Conservation (phyloP, 1,140 invertebrate species). For the Whitmania pigra region DNA sequence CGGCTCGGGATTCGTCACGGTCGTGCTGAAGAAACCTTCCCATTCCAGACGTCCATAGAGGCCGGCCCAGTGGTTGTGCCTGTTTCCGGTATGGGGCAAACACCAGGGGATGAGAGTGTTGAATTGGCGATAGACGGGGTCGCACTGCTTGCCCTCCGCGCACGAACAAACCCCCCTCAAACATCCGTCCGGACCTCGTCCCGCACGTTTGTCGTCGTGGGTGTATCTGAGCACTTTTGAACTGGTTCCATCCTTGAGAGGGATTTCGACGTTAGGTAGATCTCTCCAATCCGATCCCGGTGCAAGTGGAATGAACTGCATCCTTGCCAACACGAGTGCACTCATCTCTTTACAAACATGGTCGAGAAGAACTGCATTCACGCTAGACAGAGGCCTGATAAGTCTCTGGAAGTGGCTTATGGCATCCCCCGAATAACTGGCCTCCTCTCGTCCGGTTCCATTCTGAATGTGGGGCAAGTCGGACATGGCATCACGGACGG, state of each 20-base stretch:
- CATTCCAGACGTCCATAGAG: slow-evolving; percentile 64
- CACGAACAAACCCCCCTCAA: slow-evolving; percentile 68
- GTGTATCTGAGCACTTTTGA: slow-evolving; percentile 52
- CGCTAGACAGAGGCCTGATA: slow-evolving; percentile 44
- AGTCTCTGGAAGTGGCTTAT: slow-evolving; percentile 63
- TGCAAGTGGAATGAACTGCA: slow-evolving; percentile 59
- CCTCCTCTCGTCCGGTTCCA: slow-evolving; percentile 57
- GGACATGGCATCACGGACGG: slow-evolving; percentile 65
- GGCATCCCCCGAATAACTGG: slow-evolving; percentile 59
- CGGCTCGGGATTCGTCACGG: slow-evolving; percentile 66
- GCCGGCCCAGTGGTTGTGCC: slow-evolving; percentile 72
- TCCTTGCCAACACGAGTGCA: slow-evolving; percentile 62
- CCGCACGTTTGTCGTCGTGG: slow-evolving; percentile 59
- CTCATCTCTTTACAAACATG: slow-evolving; percentile 78
- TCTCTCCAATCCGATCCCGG: slow-evolving; percentile 74
- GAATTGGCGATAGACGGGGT: slow-evolving; percentile 61
- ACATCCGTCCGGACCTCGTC: slow-evolving; percentile 47
- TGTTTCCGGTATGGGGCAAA: slow-evolving; percentile 69
- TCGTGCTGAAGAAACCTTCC: slow-evolving; percentile 73
- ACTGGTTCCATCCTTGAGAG: slow-evolving; percentile 57
- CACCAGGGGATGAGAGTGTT: slow-evolving; percentile 82
- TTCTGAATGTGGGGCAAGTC: slow-evolving; percentile 66
- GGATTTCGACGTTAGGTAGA: slow-evolving; percentile 62
- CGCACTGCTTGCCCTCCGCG: slow-evolving; percentile 52
- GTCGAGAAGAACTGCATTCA: slow-evolving; percentile 54